Evolutionary conservation across 2,888 invertebrate species (phyloP).

Genomic region (Gibbula magus): DNA sequence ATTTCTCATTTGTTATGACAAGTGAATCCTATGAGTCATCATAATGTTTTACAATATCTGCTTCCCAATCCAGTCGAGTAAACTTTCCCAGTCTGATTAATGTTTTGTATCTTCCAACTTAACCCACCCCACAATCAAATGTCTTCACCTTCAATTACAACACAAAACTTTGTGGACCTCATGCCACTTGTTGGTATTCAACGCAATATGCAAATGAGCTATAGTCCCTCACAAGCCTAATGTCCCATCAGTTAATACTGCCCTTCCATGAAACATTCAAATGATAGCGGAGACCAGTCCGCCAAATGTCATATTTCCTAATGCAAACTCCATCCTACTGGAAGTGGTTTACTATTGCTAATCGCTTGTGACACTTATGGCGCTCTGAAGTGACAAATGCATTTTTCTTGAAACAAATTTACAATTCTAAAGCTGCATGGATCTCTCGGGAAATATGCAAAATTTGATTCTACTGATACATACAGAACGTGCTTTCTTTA

Average conservation of each 20-base stretch:
- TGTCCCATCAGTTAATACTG: not conserved
- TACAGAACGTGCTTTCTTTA: too few species aligned
- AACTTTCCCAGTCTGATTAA: conserved; percentile 3
- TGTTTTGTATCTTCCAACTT: conserved; percentile 6
- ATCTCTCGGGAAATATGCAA: too few species aligned
- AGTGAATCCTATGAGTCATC: not conserved
- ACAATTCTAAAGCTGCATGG: not conserved
- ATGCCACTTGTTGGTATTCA: conserved; percentile 4
- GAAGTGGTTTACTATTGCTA: not conserved
- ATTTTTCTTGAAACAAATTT: conserved; percentile 10
- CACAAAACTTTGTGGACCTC: not conserved
- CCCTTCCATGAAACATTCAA: not conserved
- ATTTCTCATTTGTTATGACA: conserved; percentile 22
- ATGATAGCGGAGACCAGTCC: not conserved
- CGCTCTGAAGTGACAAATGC: not conserved
- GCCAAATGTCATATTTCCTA: not conserved
- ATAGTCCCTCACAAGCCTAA: not conserved
- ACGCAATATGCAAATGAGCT: conserved; percentile 9
- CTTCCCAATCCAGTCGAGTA: not conserved
- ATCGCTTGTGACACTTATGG: not conserved
- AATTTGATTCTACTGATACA: too few species aligned
- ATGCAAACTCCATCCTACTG: not conserved
- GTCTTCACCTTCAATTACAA: conserved; percentile 6
- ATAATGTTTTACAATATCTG: conserved; percentile 4
- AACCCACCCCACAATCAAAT: not conserved